A percentile compares a stretch with the other conserved stretches of the same genome.
Conservation (phyloP, 2,113 vertebrate species). For the Petaurus breviceps region DNA sequence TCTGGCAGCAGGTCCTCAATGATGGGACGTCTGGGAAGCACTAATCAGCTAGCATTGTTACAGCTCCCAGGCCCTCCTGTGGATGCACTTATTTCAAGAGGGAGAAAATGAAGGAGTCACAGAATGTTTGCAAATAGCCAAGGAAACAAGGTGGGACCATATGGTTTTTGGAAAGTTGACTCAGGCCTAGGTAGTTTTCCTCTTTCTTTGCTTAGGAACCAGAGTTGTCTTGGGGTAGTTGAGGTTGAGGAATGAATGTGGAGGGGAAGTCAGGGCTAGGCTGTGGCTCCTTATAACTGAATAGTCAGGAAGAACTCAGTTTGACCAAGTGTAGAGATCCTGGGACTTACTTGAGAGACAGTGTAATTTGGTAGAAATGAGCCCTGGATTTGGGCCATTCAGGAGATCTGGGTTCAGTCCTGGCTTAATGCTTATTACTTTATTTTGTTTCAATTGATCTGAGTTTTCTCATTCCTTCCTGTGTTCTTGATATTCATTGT, state of each 20-base stretch:
- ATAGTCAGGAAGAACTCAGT: neutral
- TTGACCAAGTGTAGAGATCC: neutral
- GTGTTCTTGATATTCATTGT: neutral
- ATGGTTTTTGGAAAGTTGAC: conserved; percentile 16
- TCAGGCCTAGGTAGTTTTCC: neutral
- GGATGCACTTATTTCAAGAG: conserved; percentile 48
- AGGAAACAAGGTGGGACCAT: conserved; percentile 8
- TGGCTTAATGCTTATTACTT: neutral
- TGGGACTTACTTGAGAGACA: neutral
- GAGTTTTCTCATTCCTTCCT: neutral
- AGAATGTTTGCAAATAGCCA: conserved; percentile 55
- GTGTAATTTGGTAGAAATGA: neutral
- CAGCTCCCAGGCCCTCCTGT: conserved; percentile 15
- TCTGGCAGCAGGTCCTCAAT: conserved; percentile 68
- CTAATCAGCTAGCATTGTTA: conserved; percentile 53
- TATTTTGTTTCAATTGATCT: neutral
- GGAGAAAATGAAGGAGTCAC: neutral
- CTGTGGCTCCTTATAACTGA: neutral
- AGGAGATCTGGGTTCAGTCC: neutral
- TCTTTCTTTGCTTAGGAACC: conserved; percentile 49
- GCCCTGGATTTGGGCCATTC: neutral
- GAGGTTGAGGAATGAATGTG: neutral
- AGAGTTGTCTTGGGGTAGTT: conserved; percentile 16
- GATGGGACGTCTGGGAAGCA: neutral
- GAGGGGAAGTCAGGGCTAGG: neutral